Conservation (phyloP, 1,140 invertebrate genomes). For the Goniozus legneri region DNA sequence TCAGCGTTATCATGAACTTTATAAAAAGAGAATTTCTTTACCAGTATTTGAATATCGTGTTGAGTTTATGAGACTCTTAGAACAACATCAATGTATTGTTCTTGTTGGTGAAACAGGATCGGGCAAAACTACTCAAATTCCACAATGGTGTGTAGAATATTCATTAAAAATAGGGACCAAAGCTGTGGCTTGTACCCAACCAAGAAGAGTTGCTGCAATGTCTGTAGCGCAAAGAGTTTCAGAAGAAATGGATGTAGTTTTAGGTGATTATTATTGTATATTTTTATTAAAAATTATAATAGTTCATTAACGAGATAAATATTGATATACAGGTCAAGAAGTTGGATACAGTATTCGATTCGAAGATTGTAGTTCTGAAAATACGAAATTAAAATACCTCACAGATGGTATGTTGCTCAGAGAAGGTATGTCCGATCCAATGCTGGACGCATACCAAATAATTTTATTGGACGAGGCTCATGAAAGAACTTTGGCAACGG, state of each 20-base stretch:
- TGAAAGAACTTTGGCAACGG: constrained; percentile 96
- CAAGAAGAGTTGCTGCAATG: constrained; percentile 97
- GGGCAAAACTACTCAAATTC: constrained; percentile 96
- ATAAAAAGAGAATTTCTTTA: constrained; percentile 83
- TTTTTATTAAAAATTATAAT: background rate
- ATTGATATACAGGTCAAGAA: constrained; percentile 68
- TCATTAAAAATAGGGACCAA: constrained; percentile 69
- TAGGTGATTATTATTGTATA: constrained; percentile 52
- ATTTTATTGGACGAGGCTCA: constrained; percentile 98
- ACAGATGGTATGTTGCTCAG: constrained; percentile 99
- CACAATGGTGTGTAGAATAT: constrained; percentile 93
- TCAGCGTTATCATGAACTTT: constrained; percentile 77
- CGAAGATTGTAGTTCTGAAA: constrained; percentile 96
- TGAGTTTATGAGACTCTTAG: constrained; percentile 91
- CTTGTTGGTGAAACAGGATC: constrained; percentile 95
- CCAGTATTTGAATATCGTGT: constrained; percentile 98
- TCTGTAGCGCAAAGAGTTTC: constrained; percentile 96
- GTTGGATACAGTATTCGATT: constrained; percentile 99
- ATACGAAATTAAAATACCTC: constrained; percentile 93
- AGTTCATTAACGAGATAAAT: background rate
- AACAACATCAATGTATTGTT: constrained; percentile 88
- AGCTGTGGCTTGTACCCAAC: constrained; percentile 96
- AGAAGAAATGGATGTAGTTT: constrained; percentile 97
- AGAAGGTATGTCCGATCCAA: constrained; percentile 98
- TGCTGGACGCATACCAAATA: constrained; percentile 93